Conservation (phyloP, 2,888 invertebrate genomes). For the Troides oblongomaculatus region DNA sequence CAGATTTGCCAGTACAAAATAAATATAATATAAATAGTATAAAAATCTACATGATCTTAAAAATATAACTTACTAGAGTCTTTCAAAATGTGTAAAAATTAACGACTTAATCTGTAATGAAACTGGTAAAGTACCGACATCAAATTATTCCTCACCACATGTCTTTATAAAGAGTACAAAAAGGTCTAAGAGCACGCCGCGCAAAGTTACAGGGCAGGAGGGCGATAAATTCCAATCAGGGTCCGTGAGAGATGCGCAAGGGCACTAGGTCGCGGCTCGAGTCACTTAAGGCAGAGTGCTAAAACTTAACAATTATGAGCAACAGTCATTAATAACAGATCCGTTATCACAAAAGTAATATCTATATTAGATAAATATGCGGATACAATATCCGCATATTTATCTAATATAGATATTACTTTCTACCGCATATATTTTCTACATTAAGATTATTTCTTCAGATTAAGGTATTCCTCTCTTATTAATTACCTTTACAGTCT, state of each 20-base stretch:
- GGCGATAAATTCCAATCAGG: slow-evolving; percentile 75
- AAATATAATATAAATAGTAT: too few species aligned
- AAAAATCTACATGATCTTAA: too few species aligned
- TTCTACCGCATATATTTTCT: not conserved
- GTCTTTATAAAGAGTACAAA: slow-evolving; percentile 32
- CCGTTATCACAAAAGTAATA: too few species aligned
- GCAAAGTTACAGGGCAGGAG: slow-evolving; percentile 53
- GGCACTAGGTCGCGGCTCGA: slow-evolving; percentile 65
- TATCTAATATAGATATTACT: too few species aligned
- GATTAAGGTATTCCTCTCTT: not conserved
- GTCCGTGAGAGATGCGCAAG: slow-evolving; percentile 49
- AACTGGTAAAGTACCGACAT: slow-evolving; percentile 17
- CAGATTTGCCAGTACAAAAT: too few species aligned
- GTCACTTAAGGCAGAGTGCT: slow-evolving; percentile 44
- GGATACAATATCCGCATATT: too few species aligned
- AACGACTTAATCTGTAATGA: slow-evolving; percentile 11
- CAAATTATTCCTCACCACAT: slow-evolving; percentile 29
- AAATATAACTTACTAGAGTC: not conserved
- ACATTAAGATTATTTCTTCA: not conserved
- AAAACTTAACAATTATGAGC: not conserved
- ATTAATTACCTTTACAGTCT: not conserved
- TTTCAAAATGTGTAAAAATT: not conserved
- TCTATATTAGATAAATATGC: not conserved
- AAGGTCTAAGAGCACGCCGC: slow-evolving; percentile 44
- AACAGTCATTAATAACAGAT: not conserved